A percentile compares a stretch with the other conserved stretches of the same genome.
phyloP scores from a whole-genome alignment of 2,888 invertebrate species.

The Pristionchus entomophagus region DNA sequence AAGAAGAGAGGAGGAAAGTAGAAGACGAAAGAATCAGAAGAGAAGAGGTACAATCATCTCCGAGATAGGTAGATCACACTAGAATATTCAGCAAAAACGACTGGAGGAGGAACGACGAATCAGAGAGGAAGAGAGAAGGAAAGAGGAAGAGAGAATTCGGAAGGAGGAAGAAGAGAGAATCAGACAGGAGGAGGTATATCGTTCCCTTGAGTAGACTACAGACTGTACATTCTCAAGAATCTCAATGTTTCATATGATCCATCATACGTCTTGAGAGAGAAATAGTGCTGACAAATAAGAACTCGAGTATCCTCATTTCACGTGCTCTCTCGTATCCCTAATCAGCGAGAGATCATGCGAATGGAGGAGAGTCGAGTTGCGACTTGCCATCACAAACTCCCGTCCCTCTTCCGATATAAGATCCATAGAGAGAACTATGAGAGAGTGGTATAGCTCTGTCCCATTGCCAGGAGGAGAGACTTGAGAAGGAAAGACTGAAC shows the following conservation, averaged over 20 bases:
- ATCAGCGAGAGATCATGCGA: no score
- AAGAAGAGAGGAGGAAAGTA: background rate
- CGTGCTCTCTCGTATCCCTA: no score
- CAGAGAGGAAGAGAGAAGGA: conserved; percentile 38
- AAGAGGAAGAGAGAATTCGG: conserved; percentile 9
- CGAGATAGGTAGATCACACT: background rate
- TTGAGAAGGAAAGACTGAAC: background rate
- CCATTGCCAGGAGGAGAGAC: background rate
- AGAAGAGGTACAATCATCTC: background rate
- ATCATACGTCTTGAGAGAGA: no score
- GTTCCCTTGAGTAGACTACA: no score
- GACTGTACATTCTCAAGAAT: background rate
- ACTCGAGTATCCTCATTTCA: no score
- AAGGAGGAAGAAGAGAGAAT: conserved; percentile 26
- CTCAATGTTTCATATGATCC: no score
- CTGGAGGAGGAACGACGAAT: conserved; percentile 37
- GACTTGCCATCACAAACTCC: no score
- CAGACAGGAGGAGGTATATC: background rate
- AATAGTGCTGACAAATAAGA: no score
- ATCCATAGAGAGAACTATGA: no score
- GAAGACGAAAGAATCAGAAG: conserved; percentile 11
- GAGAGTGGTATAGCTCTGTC: no score
- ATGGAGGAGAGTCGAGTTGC: no score
- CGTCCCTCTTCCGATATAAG: no score
- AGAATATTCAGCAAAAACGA: background rate